phyloP scores from a whole-genome alignment of 2,797 vertebrate species.

The Dipus sagitta region DNA sequence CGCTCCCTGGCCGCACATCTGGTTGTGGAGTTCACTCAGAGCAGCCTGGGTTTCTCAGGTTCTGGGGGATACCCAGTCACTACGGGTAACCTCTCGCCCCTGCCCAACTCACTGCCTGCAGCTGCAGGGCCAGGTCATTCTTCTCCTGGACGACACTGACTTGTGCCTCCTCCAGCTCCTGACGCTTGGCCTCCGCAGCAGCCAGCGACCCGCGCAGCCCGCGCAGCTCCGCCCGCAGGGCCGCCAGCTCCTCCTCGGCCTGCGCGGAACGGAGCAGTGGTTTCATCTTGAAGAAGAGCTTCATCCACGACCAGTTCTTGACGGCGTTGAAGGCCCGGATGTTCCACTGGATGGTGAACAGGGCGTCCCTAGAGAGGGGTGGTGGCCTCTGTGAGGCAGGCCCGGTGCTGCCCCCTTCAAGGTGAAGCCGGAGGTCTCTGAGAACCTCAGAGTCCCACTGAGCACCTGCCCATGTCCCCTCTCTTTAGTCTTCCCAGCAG shows the following conservation, averaged over 20 bases:
- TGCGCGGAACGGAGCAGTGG: conserved; percentile 94
- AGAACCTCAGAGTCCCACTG: neutral
- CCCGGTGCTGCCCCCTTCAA: fast-evolving
- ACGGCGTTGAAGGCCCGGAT: conserved; percentile 95
- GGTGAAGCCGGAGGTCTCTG: neutral
- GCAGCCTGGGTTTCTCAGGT: neutral
- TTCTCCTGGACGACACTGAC: conserved; percentile 94
- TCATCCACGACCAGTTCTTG: conserved; percentile 98
- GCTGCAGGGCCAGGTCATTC: conserved; percentile 94
- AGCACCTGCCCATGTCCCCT: neutral
- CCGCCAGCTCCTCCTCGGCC: conserved; percentile 92
- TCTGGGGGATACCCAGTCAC: neutral
- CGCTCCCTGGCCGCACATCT: fast-evolving
- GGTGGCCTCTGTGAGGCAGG: neutral
- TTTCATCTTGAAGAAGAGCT: conserved; percentile 98
- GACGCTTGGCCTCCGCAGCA: conserved; percentile 94
- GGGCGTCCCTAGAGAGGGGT: conserved; percentile 90
- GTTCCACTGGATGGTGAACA: conserved; percentile 97
- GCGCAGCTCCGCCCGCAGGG: conserved; percentile 89
- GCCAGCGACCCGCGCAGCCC: conserved; percentile 89
- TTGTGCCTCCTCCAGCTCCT: conserved; percentile 96
- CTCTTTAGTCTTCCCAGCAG: neutral
- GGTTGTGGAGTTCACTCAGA: neutral
- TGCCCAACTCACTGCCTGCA: conserved; percentile 92
- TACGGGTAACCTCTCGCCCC: neutral